phyloP scores from a whole-genome alignment of 2,113 vertebrate species.

The Sebastes fasciatus region DNA sequence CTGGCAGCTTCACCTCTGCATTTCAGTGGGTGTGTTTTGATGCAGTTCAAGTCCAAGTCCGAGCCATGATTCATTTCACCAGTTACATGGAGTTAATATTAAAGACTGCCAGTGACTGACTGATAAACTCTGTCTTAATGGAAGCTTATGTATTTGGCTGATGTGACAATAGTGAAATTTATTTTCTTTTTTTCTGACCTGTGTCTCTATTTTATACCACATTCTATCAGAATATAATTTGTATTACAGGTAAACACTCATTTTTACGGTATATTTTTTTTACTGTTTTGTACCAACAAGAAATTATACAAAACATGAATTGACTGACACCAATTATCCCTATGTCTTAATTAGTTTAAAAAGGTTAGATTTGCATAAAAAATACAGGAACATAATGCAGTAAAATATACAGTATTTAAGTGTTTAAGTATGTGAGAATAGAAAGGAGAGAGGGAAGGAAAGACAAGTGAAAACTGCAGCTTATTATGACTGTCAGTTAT shows the following conservation, averaged over 20 bases:
- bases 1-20: not conserved
- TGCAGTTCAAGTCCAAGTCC: conserved; percentile 15
- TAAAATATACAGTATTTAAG: too few species aligned
- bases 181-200: not conserved
- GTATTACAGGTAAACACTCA: not conserved
- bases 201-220: not conserved
- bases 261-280: too few species aligned
- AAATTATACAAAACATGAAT: too few species aligned
- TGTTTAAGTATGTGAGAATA: too few species aligned
- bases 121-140: not conserved
- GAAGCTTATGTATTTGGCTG: not conserved
- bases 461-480: too few species aligned
- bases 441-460: too few species aligned
- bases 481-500: too few species aligned
- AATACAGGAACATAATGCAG: too few species aligned
- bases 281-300: too few species aligned
- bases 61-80: conserved; percentile 21
- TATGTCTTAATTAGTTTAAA: too few species aligned
- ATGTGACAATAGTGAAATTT: not conserved
- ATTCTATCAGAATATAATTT: not conserved
- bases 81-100: not conserved
- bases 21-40: conserved; percentile 18
- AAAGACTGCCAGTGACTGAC: not conserved
- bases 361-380: too few species aligned
- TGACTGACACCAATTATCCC: too few species aligned